Evolutionary conservation across 2,113 vertebrate genomes (phyloP), one percentile per base, ranked within the genome.

Genomic region (Austrofundulus limnaeus): DNA sequence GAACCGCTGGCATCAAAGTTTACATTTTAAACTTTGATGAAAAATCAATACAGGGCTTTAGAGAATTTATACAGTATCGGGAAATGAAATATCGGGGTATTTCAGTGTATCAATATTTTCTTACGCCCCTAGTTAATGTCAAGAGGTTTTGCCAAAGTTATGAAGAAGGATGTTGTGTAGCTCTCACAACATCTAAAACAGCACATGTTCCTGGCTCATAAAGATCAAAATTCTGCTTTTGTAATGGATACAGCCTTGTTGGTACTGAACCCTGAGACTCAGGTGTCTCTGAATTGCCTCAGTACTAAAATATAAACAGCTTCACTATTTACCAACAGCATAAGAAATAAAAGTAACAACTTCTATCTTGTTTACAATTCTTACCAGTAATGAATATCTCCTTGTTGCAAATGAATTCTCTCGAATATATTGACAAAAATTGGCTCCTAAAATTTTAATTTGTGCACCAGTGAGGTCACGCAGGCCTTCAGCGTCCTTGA

Each of bases 381-480:
- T 20, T 38, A 54, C n/a, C 11, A 21, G 15, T 28, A 51, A 51
- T n/a, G n/a, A n/a, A n/a, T 50, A 12, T 14, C 7, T 51, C 49
- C 25, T 51, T 16, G 28, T 51, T 31, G 28, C 24, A 28, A 38
- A 19, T 4, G 3, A 20, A 39, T 25, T 24, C 16, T 25, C 21
- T 24, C 20, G 57, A 14, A 52, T 34, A 15, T 38, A 20, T 53
- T 34, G 20, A 15, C 28, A 16, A 41, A 20, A 34, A 66, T 16
- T 53, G 28, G 17, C 37, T 51, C 31, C 55, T 54, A 45, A 41
- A 72, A 59, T 28, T 23, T 17, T 12, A 24, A 47, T 54, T 61
- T 12, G 60, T 54, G 11, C 45, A 64, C 25, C 39, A 21, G 1
- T 25, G 47, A 61, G 50, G 54, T 74, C 76, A 66, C 60, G 38